These are phyloP conservation scores for Myrmophylax atrothorax DNA, from an alignment of 2,113 vertebrate species.

Conservation along the genomic window DNA sequence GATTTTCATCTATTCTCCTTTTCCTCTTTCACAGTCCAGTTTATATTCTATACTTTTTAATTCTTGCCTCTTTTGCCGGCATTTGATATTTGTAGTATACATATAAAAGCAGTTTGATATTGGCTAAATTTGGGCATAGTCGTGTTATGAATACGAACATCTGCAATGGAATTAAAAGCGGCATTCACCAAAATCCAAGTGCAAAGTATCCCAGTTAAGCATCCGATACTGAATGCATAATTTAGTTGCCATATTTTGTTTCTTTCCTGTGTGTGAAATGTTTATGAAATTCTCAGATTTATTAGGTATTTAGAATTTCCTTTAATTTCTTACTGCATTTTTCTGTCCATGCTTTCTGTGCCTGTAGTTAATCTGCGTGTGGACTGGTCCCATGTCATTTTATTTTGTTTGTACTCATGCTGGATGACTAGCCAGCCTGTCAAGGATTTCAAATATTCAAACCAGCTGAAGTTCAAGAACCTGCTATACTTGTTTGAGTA, in stretches of 20 bases:
- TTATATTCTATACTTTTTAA: neutral
- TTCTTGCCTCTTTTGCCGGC: neutral
- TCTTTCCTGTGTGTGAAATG: slow-evolving; percentile 15
- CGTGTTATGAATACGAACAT: slow-evolving; percentile 59
- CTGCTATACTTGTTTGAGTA: neutral
- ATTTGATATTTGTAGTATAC: neutral
- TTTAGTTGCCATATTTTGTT: slow-evolving; percentile 56
- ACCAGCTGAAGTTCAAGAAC: slow-evolving; percentile 22
- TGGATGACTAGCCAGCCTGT: slow-evolving; percentile 10
- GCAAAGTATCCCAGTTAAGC: slow-evolving; percentile 39
- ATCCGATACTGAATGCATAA: slow-evolving; percentile 54
- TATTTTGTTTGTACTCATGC: neutral
- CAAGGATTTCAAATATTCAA: neutral
- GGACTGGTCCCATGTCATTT: neutral
- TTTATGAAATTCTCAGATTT: slow-evolving; percentile 41
- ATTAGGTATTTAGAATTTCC: slow-evolving; percentile 52
- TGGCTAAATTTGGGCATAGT: slow-evolving; percentile 58
- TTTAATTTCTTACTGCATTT: slow-evolving; percentile 19
- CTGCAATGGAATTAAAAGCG: slow-evolving; percentile 63
- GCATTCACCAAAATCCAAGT: slow-evolving; percentile 64
- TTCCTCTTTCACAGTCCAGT: neutral
- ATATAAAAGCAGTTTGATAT: slow-evolving; percentile 41
- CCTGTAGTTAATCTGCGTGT: neutral
- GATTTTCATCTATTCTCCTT: neutral
- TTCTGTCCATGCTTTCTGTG: neutral